phyloP scores from a whole-genome alignment of 2,797 vertebrate species.

The Enteromius argenteus region DNA sequence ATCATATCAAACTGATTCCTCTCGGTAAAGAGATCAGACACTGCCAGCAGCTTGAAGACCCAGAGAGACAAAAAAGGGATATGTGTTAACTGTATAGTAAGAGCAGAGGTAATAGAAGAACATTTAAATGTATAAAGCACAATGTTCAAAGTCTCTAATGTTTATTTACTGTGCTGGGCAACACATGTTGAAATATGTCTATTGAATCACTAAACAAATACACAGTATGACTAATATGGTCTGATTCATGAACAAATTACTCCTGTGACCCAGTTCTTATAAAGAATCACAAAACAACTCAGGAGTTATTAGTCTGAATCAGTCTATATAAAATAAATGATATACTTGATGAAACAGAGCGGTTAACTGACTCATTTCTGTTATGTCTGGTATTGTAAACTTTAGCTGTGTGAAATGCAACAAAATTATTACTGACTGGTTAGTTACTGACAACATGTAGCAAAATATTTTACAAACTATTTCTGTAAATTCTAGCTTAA shows the following conservation, averaged over 20 bases:
- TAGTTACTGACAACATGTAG: not conserved
- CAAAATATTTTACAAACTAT: not conserved
- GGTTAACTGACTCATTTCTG: not conserved
- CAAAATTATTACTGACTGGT: not conserved
- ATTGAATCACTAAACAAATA: not conserved
- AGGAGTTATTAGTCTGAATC: not conserved
- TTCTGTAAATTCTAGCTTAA: not conserved
- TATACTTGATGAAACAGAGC: not conserved
- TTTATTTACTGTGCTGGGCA: not conserved
- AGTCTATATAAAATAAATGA: not conserved
- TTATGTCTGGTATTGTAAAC: not conserved
- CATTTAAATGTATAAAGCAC: not conserved
- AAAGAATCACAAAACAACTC: not conserved
- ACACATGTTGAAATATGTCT: not conserved
- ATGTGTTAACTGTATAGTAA: not conserved
- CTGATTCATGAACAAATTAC: not conserved
- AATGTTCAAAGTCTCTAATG: not conserved
- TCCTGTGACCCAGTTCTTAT: slow-evolving; percentile 1
- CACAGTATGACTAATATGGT: not conserved
- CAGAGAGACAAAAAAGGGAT: not conserved
- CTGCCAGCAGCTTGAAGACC: slow-evolving; percentile 88
- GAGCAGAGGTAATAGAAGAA: not conserved
- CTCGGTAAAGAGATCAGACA: slow-evolving; percentile 98
- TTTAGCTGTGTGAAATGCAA: not conserved
- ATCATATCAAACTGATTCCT: slow-evolving; percentile 99